Evolutionary conservation across 2,888 invertebrate genomes (phyloP).

Genomic region (Caenorhabditis panamensis): DNA sequence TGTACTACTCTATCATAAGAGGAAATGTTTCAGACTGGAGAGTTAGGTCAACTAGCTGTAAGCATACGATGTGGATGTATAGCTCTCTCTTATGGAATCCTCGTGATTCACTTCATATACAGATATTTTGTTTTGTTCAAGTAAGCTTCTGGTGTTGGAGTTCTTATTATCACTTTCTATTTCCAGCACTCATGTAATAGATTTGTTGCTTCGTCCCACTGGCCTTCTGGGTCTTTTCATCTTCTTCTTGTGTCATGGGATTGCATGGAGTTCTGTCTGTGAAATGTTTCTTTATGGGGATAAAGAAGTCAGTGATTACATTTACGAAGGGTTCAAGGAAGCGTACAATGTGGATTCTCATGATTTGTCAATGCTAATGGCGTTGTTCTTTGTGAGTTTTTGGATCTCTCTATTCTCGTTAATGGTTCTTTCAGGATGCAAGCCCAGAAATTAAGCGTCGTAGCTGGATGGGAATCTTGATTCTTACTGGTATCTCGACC

Average conservation of each 20-base stretch:
- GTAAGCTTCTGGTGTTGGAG: background rate
- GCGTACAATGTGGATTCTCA: slow-evolving; percentile 35
- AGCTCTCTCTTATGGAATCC: slow-evolving; percentile 32
- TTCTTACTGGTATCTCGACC: slow-evolving; percentile 42
- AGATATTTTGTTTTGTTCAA: slow-evolving; percentile 36
- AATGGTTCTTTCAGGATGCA: slow-evolving; percentile 43
- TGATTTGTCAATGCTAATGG: slow-evolving; percentile 35
- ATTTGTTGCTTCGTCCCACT: background rate
- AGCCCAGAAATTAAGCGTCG: slow-evolving; percentile 9
- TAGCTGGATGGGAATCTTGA: slow-evolving; percentile 45
- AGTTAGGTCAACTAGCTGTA: slow-evolving; percentile 33
- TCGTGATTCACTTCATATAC: slow-evolving; percentile 39
- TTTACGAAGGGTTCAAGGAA: slow-evolving; percentile 26
- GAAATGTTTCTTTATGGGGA: slow-evolving; percentile 35
- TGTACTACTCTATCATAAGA: background rate
- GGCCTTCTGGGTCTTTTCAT: slow-evolving; percentile 14
- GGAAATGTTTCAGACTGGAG: background rate
- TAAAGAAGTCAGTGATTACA: slow-evolving; percentile 36
- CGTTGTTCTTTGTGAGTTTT: slow-evolving; percentile 33
- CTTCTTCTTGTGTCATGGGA: slow-evolving; percentile 34
- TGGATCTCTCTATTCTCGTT: no score
- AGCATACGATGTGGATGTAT: slow-evolving; percentile 46
- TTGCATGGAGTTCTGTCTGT: slow-evolving; percentile 37
- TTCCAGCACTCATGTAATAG: slow-evolving; percentile 28
- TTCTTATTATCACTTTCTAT: background rate